Percentiles rank a stretch among this genome's conserved stretches.
Evolutionary conservation across 2,797 vertebrate species (phyloP).

Genomic region (Selene dorsalis): DNA sequence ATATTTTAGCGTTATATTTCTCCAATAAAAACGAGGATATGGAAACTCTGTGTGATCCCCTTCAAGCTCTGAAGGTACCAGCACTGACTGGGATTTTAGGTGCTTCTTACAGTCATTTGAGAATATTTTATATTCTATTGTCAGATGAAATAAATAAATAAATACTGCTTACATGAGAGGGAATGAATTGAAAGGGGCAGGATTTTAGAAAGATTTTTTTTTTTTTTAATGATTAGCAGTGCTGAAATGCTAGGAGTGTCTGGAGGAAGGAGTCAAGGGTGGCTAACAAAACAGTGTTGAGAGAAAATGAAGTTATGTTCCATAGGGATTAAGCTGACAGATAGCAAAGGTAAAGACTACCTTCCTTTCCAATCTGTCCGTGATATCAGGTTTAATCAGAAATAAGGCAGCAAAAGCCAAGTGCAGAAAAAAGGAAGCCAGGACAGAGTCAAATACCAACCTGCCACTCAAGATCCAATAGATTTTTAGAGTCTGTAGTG

Average conservation of each 20-base stretch:
- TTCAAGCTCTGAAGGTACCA: conserved; percentile 14
- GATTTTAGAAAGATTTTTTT: conserved; percentile 51
- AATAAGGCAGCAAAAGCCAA: conserved; percentile 64
- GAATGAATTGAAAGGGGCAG: conserved; percentile 47
- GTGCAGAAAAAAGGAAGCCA: conserved; percentile 45
- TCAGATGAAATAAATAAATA: conserved; percentile 43
- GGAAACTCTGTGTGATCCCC: conserved; percentile 35
- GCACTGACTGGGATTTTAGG: conserved; percentile 28
- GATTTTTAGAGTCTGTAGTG: conserved; percentile 39
- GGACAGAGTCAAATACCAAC: conserved; percentile 61
- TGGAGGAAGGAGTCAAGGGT: conserved; percentile 67
- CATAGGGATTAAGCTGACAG: conserved; percentile 75
- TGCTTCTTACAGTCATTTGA: conserved; percentile 34
- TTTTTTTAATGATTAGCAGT: conserved; percentile 65
- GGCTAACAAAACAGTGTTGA: conserved; percentile 72
- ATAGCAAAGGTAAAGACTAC: conserved; percentile 75
- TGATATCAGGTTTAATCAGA: conserved; percentile 74
- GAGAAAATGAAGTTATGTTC: conserved; percentile 79
- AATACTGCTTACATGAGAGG: not conserved
- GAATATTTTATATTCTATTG: conserved; percentile 39
- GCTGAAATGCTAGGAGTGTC: conserved; percentile 62
- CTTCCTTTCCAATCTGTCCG: conserved; percentile 69
- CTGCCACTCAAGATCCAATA: conserved; percentile 73
- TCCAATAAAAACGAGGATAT: conserved; percentile 28
- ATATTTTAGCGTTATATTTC: conserved; percentile 32